Conservation (phyloP, 2,113 vertebrate genomes). For the Suricata suricatta region DNA sequence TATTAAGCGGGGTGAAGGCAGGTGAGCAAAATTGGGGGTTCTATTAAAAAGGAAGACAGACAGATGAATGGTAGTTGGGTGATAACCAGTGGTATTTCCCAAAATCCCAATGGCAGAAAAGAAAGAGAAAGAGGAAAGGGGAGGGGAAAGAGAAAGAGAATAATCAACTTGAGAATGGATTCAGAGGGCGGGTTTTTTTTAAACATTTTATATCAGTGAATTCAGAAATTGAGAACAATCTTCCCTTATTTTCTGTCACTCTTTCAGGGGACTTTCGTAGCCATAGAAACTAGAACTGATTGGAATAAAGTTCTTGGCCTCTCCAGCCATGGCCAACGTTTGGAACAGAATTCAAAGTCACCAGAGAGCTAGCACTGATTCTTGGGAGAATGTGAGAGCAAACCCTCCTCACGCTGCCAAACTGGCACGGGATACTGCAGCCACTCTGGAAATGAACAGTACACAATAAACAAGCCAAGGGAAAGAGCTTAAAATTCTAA, state of each 20-base stretch:
- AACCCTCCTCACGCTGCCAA: conserved; percentile 76
- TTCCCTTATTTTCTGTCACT: conserved; percentile 31
- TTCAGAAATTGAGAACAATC: conserved; percentile 41
- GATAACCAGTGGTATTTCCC: not conserved
- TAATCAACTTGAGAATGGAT: not conserved
- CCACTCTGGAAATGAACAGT: conserved; percentile 69
- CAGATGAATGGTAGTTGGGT: not conserved
- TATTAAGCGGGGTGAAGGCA: not conserved
- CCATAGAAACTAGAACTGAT: conserved; percentile 63
- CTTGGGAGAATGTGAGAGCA: conserved; percentile 72
- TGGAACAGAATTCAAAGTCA: conserved; percentile 63
- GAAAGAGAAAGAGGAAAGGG: not conserved
- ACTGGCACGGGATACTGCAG: conserved; percentile 67
- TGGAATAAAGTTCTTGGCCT: conserved; percentile 54
- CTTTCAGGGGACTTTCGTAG: not conserved
- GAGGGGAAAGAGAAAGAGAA: not conserved
- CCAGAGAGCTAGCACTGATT: conserved; percentile 63
- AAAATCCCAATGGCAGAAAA: not conserved
- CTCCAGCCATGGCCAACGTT: conserved; percentile 49
- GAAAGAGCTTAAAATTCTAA: conserved; percentile 75
- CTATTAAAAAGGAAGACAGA: not conserved
- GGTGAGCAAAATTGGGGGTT: not conserved
- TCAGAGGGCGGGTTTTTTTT: not conserved
- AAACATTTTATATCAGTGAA: conserved; percentile 34
- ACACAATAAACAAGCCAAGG: conserved; percentile 77